Conservation (phyloP, 2,888 invertebrate species). For the Amphipyra tragopoginis region DNA sequence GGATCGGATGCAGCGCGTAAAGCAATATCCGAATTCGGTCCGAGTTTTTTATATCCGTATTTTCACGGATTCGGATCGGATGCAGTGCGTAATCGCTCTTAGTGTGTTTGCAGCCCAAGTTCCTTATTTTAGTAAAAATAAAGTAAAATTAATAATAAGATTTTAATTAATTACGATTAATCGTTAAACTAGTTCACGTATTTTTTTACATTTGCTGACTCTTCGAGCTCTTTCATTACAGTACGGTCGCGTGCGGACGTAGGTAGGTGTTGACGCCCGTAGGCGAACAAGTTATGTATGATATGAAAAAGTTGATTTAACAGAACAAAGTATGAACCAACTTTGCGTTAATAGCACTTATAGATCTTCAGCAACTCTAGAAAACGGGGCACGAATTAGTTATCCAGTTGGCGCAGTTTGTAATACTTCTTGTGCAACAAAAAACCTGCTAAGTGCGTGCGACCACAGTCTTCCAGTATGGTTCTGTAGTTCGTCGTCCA, state of each 20-base stretch:
- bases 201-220: neutral
- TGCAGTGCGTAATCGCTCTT: too few relatives aligned
- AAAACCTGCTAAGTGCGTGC: conserved; percentile 1
- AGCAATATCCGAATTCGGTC: too few relatives aligned
- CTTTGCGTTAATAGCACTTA: neutral
- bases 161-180: too few relatives aligned
- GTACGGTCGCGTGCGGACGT: neutral
- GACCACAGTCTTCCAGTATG: too few relatives aligned
- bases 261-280: neutral
- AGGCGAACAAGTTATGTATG: conserved; percentile 1
- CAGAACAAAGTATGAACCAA: neutral
- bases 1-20: too few relatives aligned
- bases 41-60: too few relatives aligned
- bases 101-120: too few relatives aligned
- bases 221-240: neutral
- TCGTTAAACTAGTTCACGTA: neutral
- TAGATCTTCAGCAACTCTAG: conserved; percentile 3
- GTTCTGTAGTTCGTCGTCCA: too few relatives aligned
- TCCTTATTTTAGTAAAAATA: too few relatives aligned
- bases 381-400: conserved; percentile 6
- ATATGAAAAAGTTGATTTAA: neutral
- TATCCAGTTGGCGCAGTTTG: conserved; percentile 3
- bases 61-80: too few relatives aligned
- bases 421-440: conserved; percentile 6
- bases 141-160: neutral